Base-by-base conservation (phyloP, 2,888 invertebrate genomes). In the Tipula lateralis region DNA sequence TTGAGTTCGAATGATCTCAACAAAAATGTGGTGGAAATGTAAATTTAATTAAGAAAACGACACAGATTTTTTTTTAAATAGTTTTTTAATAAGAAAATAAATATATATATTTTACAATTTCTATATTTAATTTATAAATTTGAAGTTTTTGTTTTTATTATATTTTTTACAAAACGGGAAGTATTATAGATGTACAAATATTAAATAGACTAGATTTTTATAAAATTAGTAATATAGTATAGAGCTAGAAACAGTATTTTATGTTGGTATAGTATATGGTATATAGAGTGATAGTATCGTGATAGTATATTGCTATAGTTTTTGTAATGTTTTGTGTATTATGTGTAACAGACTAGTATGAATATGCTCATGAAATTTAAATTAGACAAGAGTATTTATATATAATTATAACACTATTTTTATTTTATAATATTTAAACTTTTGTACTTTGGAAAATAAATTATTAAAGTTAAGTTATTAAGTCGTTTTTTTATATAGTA, bases 391-490 rank as follows among this genome's bases (percentile, higher is more conserved):
- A 24, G 24, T 24, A 66, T 39, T 39, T 66, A 66, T 24, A 66
- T 66, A 24, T 66, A 66, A 66, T 66, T 66, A 66, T 66, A 66
- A 66, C 0, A 66, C 66, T 66, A 66, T 66, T 66, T 50, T 24
- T 44, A 44, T 44, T 50, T 66, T 9, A 66, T 66, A 66, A 66
- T 66, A 66, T 24, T 66, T 66, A 66, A 9, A 12, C 66, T 66
- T 66, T 66, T 66, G 66, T 66, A 66, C 66, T 66, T 66, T 66
- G 66, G 66, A 66, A 66, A 66, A 66, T 50, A 50, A 50, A 50
- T 50, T 50, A 50, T 66, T 66, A 66, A 66, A 66, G 66, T 66
- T 66, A 66, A 66, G n/a, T n/a, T 66, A 24, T 24, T 66, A 66
- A 66, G 66, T 66, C 66, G 66, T 66, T 66, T 66, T n/a, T n/a